A percentile compares a stretch with the other conserved stretches of the same genome.
These are phyloP conservation scores for Dreissena rostriformis DNA, from an alignment of 1,140 invertebrate genomes.

Conservation along the genomic window DNA sequence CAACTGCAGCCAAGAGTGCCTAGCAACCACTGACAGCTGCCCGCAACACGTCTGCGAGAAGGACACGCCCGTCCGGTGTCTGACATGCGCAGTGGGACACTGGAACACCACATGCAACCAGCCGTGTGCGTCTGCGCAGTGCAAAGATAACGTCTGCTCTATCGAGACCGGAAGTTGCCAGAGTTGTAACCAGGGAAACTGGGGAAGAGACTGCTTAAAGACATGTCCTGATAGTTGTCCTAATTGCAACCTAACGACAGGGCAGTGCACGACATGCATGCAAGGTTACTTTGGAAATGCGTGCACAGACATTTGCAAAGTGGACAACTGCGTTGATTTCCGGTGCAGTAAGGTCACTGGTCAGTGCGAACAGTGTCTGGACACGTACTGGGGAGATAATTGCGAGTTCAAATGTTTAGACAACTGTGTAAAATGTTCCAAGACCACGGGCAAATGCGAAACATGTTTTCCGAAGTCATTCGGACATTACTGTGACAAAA, in stretches of 20 bases:
- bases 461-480: constrained; percentile 1
- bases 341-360: constrained; percentile 7
- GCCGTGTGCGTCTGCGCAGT: background rate
- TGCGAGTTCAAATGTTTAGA: constrained; percentile 1
- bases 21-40: background rate
- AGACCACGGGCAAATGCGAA: constrained; percentile 7
- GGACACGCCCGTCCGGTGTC: background rate
- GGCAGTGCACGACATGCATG: constrained; percentile 12
- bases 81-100: background rate
- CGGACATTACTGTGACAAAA: constrained; percentile 1
- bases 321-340: constrained; percentile 2
- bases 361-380: constrained; percentile 6
- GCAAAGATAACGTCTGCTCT: background rate
- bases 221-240: background rate
- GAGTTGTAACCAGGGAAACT: background rate
- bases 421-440: background rate
- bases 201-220: background rate
- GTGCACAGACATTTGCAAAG: constrained; percentile 6
- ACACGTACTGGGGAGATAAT: constrained; percentile 8
- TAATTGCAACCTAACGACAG: background rate
- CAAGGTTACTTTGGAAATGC: constrained; percentile 12
- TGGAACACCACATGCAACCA: constrained; percentile 19
- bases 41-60: background rate
- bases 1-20: background rate
- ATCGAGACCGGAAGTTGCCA: background rate